Percentiles rank a stretch among this genome's conserved stretches.
These are phyloP conservation scores for Drosophila rubida DNA, from an alignment of 2,888 invertebrate species.

Conservation along the genomic window DNA sequence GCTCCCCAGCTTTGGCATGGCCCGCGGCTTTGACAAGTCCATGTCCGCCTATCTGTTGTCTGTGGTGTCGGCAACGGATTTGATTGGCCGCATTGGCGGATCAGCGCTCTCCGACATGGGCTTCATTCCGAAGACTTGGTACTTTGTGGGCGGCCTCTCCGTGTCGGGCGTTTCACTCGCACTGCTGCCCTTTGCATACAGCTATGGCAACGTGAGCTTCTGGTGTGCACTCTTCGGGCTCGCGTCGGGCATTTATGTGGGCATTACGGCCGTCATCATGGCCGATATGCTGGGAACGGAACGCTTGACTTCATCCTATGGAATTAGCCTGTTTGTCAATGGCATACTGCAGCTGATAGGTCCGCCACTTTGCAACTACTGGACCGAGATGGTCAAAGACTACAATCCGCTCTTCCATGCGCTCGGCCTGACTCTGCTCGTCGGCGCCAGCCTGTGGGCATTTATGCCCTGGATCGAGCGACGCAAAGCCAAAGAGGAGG, in stretches of 20 bases:
- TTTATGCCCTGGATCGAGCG: slow-evolving; percentile 89
- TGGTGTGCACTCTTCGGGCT: slow-evolving; percentile 92
- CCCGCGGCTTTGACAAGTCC: slow-evolving; percentile 89
- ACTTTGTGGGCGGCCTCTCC: slow-evolving; percentile 92
- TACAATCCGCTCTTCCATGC: slow-evolving; percentile 91
- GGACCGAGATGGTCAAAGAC: slow-evolving; percentile 88
- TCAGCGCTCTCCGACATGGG: slow-evolving; percentile 93
- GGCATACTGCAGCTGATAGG: slow-evolving; percentile 92
- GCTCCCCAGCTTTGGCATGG: slow-evolving; percentile 91
- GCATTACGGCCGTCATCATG: slow-evolving; percentile 94
- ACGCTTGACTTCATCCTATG: slow-evolving; percentile 93
- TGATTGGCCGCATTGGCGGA: slow-evolving; percentile 93
- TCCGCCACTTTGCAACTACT: slow-evolving; percentile 92
- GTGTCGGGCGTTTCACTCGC: slow-evolving; percentile 91
- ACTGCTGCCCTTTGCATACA: slow-evolving; percentile 88
- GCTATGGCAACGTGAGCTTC: slow-evolving; percentile 88
- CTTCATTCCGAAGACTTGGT: slow-evolving; percentile 91
- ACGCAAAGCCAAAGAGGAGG: slow-evolving; percentile 74
- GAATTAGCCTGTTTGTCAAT: slow-evolving; percentile 93
- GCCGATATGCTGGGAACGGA: slow-evolving; percentile 94
- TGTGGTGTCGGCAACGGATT: slow-evolving; percentile 92
- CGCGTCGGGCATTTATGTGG: slow-evolving; percentile 93
- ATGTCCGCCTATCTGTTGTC: slow-evolving; percentile 91
- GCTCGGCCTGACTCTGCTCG: slow-evolving; percentile 89
- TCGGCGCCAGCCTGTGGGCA: slow-evolving; percentile 91